Base-by-base conservation (phyloP, 1,140 invertebrate species). In the Chironomus tepperi region DNA sequence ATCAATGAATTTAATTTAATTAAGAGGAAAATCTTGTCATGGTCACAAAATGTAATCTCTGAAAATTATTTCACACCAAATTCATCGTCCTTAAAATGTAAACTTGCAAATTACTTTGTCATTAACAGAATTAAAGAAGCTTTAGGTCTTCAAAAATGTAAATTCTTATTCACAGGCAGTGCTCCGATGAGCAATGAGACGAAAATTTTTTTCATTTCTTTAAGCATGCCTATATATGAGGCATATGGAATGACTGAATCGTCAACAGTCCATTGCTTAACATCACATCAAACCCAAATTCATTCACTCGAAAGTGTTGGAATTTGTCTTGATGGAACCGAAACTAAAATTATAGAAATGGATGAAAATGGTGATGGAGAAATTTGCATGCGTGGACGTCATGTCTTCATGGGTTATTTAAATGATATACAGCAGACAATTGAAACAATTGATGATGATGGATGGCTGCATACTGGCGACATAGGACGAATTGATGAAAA, bases 381-480 rank as follows among this genome's bases (percentile, higher is more conserved):
- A 83, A 85, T 89, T 47, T 88, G 88, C 78, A 89, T 95, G 85
- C 81, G 84, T 24, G 93, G 94, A 12, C 86, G 94, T 42, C 88
- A 93, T 78, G 83, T 95, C 7, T 93, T 95, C 79, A 96, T 96
- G 94, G 95, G 95, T 3, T 97, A 97, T 79, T 83, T 96, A 16
- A 85, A 88, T 74, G 87, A 90, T 34, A 5, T 34, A 34, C 24
- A 34, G 24, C 24, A 34, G 24, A 34, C 24, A 34, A 34, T 34
- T 34, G 91, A 91, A 75, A 79, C 89, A 0, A 91, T 94, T 80
- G 83, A 86, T 0, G 88, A 91, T 0, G 87, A 92, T 0, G 91
- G 91, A 3, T 95, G 91, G 91, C 81, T 96, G 19, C 89, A 90
- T 77, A 89, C 89, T 8, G 93, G 93, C 9, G 93, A 96, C 81